A percentile compares a stretch with the other conserved stretches of the same genome.
Conservation (phyloP, 2,113 vertebrate genomes). For the Pteropus alecto region DNA sequence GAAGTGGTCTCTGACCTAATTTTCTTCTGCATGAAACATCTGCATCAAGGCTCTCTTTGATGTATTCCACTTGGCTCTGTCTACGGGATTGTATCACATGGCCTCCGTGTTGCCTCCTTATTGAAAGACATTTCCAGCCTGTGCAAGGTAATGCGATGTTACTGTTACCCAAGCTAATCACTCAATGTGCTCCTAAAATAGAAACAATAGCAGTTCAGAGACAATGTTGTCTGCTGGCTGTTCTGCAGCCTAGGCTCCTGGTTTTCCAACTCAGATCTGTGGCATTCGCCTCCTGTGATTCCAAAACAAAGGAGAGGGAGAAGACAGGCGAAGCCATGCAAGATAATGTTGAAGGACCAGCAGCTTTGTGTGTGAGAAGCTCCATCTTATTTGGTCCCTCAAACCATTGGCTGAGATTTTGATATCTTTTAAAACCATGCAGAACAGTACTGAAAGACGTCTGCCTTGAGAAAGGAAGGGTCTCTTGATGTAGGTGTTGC, state of each 20-base stretch:
- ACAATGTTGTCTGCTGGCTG: conserved; percentile 83
- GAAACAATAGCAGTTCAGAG: conserved; percentile 89
- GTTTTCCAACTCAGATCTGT: conserved; percentile 83
- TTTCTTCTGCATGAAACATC: conserved; percentile 92
- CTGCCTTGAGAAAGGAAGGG: conserved; percentile 74
- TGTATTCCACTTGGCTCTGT: conserved; percentile 92
- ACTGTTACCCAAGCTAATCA: conserved; percentile 90
- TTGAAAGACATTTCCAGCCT: conserved; percentile 89
- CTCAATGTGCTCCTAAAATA: conserved; percentile 86
- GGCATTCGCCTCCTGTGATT: conserved; percentile 83
- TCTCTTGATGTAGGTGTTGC: conserved; percentile 77
- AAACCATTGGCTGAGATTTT: conserved; percentile 67
- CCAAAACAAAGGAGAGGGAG: conserved; percentile 80
- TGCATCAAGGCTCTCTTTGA: conserved; percentile 91
- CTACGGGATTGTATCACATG: conserved; percentile 89
- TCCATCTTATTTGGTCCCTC: conserved; percentile 54
- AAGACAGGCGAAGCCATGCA: conserved; percentile 75
- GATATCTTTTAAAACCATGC: conserved; percentile 74
- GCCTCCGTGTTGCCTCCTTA: conserved; percentile 85
- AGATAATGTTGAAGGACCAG: conserved; percentile 81
- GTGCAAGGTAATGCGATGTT: conserved; percentile 89
- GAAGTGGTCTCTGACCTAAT: conserved; percentile 93
- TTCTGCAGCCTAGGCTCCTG: conserved; percentile 81
- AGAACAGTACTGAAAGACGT: conserved; percentile 70
- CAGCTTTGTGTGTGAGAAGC: conserved; percentile 75